Base-by-base conservation (phyloP, 1,140 invertebrate species). In the Philotrypesis tridentata region DNA sequence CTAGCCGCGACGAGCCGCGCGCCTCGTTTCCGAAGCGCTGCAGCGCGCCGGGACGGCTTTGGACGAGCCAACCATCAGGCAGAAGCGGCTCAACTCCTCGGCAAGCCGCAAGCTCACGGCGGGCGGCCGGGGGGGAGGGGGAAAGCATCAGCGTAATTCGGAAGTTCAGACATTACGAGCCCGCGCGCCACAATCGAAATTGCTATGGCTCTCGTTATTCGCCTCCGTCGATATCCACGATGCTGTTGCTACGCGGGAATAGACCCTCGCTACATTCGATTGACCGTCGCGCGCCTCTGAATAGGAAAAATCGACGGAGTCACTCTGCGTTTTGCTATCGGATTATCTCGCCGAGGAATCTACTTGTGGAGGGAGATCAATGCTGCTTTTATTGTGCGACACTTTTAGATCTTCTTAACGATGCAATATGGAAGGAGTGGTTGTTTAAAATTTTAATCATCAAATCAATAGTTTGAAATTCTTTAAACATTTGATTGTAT, bases 151-250 rank as follows among this genome's bases (percentile, higher is more conserved):
- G 1, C 73, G 73, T 76, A 76, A 76, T 76, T 76, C 60, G 73
- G 60, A 76, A 76, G 73, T 63, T 76, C 73, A 43, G 73, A 63
- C 73, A 63, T 76, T 78, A 48, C 76, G 63, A n/a, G 33, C 9
- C 33, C 74, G 23, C 48, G 63, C 9, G 40, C 33, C 76, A 17
- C 76, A 68, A 78, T 78, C 76, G 76, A 43, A 76, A 76, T 76
- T 76, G 73, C 73, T 37, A n/a, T n/a, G 31, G 7, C 37, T 72
- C 33, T 37, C 14, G 27, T 33, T 33, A 17, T 21, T 37, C 21
- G 8, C 31, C 68, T 70, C 40, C 70, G 27, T 33, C 33, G 68
- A 70, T 70, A 8, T 7, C 7, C 37, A 9, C 25, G n/a, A n/a
- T n/a, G 11, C 4, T 67, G n/a, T 31, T 29, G 25, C 29, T 67